Evolutionary conservation across 1,140 invertebrate genomes (phyloP).

Genomic region (Palaemon carinicauda): DNA sequence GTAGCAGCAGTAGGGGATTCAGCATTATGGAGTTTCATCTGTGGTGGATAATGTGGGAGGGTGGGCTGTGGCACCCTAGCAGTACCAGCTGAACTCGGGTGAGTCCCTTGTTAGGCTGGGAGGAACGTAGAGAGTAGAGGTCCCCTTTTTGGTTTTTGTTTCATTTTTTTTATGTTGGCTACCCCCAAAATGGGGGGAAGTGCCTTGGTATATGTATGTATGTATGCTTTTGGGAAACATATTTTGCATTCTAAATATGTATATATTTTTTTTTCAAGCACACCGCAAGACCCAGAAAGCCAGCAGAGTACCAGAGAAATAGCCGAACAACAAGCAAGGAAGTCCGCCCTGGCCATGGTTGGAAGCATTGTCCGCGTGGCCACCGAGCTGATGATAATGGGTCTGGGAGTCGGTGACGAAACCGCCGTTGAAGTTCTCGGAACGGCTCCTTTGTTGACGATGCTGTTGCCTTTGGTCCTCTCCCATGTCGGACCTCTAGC

Average conservation of each 20-base stretch:
- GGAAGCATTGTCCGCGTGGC: constrained; percentile 77
- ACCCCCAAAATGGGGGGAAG: too few species aligned
- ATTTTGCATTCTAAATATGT: not conserved
- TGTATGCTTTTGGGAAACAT: too few species aligned
- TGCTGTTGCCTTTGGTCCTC: constrained; percentile 79
- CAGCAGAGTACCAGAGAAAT: constrained; percentile 74
- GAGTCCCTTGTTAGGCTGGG: too few species aligned
- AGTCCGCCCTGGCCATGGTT: constrained; percentile 77
- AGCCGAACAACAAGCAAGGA: constrained; percentile 76
- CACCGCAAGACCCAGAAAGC: constrained; percentile 73
- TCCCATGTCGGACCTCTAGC: constrained; percentile 83
- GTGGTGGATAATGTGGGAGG: too few species aligned
- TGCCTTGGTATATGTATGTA: too few species aligned
- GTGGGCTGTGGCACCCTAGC: too few species aligned
- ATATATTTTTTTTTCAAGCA: constrained; percentile 66
- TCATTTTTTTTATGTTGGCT: too few species aligned
- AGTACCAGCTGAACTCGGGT: too few species aligned
- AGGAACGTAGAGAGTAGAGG: too few species aligned
- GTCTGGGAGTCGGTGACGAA: constrained; percentile 70
- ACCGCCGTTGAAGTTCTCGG: constrained; percentile 70
- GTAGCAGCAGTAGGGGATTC: too few species aligned
- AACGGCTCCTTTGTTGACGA: constrained; percentile 74
- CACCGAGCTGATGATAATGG: constrained; percentile 77
- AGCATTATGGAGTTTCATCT: too few species aligned
- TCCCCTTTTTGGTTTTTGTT: too few species aligned